Percentiles rank a stretch among this genome's conserved stretches.
Conservation (phyloP, 1,140 invertebrate species). For the Camponotus vicinus region DNA sequence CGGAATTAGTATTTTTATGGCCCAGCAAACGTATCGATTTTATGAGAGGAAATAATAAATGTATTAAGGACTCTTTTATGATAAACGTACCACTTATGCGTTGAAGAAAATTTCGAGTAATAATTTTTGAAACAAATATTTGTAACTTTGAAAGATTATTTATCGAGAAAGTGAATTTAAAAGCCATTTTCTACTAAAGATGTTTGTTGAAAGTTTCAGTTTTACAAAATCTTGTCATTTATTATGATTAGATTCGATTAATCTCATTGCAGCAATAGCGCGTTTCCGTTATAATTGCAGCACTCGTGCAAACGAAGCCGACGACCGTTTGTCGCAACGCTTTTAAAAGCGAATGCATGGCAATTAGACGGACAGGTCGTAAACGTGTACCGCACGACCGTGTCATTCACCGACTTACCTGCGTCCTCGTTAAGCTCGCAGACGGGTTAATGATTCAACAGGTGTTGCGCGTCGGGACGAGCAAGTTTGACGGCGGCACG, state of each 20-base stretch:
- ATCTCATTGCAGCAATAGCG: background rate
- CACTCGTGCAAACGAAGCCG: background rate
- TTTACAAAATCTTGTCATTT: background rate
- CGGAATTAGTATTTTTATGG: background rate
- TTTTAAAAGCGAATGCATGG: slow-evolving; percentile 20
- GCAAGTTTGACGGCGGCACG: background rate
- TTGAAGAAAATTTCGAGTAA: background rate
- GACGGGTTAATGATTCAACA: slow-evolving; percentile 77
- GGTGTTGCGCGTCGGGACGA: slow-evolving; percentile 74
- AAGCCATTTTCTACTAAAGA: background rate
- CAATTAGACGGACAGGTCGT: slow-evolving; percentile 55
- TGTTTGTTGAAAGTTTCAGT: background rate
- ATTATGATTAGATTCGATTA: background rate
- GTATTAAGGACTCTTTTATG: background rate
- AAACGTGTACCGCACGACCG: slow-evolving; percentile 33
- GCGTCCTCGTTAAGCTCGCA: slow-evolving; percentile 73
- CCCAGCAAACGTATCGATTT: background rate
- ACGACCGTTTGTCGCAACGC: background rate
- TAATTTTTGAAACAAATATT: background rate
- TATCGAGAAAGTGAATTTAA: background rate
- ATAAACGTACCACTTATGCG: background rate
- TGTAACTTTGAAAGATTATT: background rate
- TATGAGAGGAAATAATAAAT: background rate
- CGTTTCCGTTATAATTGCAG: background rate
- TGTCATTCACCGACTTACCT: slow-evolving; percentile 76